These are phyloP conservation scores for Colletes gigas DNA, from an alignment of 1,140 invertebrate species.

Conservation along the genomic window DNA sequence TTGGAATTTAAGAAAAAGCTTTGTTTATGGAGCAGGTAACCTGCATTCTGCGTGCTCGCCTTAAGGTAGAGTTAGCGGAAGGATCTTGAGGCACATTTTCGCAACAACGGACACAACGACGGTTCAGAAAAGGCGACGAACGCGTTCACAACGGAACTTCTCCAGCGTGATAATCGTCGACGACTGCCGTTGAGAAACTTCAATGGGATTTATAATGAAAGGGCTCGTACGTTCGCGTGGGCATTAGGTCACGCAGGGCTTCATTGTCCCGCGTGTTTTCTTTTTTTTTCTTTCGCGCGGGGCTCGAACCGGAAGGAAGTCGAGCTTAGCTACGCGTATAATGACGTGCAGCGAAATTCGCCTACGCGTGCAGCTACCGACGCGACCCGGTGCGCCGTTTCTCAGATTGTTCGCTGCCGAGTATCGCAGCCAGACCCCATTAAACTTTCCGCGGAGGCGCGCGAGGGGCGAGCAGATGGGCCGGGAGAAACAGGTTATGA, in stretches of 20 bases:
- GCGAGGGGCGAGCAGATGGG: not conserved
- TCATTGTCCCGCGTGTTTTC: not conserved
- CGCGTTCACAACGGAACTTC: too few relatives aligned
- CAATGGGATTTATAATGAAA: slow-evolving; percentile 1
- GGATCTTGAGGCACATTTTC: not conserved
- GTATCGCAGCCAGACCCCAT: slow-evolving; percentile 34
- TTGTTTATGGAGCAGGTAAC: too few relatives aligned
- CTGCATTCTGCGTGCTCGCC: too few relatives aligned
- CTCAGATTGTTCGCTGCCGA: slow-evolving; percentile 11
- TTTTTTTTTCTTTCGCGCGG: slow-evolving; percentile 7
- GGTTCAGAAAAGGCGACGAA: too few relatives aligned
- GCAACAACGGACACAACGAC: slow-evolving; percentile 7
- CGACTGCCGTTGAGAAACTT: not conserved
- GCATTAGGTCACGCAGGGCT: slow-evolving; percentile 11
- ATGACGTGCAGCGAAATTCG: not conserved
- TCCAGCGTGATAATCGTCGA: not conserved
- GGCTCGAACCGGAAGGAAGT: slow-evolving; percentile 2
- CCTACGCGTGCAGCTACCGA: not conserved
- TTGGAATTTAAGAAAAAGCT: too few relatives aligned
- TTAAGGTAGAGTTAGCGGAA: not conserved
- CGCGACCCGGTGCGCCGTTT: slow-evolving; percentile 1
- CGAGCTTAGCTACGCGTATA: not conserved
- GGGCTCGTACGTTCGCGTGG: not conserved
- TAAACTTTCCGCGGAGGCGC: slow-evolving; percentile 20
- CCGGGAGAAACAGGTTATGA: not conserved